Percentiles rank a stretch among this genome's conserved stretches.
These are phyloP conservation scores for Gymnothorax javanicus DNA, from an alignment of 2,797 vertebrate genomes.

Conservation along the genomic window DNA sequence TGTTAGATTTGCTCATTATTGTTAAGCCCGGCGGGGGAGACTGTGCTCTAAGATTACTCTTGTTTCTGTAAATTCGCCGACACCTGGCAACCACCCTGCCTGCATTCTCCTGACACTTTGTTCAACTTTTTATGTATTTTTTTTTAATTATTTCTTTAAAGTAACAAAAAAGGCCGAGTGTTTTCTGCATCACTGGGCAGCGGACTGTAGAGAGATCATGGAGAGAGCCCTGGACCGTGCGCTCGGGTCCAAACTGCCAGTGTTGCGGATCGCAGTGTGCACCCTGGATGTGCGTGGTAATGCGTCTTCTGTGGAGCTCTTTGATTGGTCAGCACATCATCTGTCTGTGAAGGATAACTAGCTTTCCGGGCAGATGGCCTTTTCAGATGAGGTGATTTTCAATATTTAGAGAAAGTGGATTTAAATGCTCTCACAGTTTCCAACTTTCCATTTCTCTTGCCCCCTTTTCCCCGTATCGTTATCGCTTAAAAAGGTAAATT, in stretches of 20 bases:
- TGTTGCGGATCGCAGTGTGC: no score
- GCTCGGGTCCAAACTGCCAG: no score
- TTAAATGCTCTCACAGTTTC: background rate
- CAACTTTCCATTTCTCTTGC: background rate
- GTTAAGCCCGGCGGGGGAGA: no score
- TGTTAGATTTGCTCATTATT: no score
- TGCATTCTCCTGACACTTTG: background rate
- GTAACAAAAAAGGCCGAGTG: background rate
- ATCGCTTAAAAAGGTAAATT: no score
- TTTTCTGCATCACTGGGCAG: no score
- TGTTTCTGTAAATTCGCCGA: background rate
- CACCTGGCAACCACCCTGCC: background rate
- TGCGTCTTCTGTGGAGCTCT: background rate
- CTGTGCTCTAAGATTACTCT: no score
- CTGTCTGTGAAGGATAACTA: conserved; percentile 46
- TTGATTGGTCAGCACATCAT: conserved; percentile 34
- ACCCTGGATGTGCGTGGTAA: no score
- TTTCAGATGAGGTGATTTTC: conserved; percentile 50
- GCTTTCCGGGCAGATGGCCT: conserved; percentile 61
- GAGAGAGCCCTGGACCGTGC: no score
- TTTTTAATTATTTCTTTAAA: background rate
- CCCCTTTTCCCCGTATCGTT: conserved; percentile 19
- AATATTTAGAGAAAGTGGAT: background rate
- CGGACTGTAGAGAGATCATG: no score
- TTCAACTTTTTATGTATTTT: background rate